phyloP scores from a whole-genome alignment of 2,113 vertebrate species.

The Spilogale gracilis region DNA sequence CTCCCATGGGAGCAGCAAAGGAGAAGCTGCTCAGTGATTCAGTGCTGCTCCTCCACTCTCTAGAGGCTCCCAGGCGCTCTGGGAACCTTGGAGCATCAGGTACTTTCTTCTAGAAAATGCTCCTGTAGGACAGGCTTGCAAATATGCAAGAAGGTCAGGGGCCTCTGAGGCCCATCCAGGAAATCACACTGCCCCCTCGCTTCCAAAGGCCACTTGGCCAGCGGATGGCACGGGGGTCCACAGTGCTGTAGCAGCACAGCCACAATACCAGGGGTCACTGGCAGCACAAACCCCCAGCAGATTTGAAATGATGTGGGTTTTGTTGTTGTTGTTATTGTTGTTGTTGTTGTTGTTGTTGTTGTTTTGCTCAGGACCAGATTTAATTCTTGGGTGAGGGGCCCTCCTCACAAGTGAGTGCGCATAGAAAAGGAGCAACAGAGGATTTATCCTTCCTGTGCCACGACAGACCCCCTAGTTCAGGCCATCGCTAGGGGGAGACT shows the following conservation, averaged over 20 bases:
- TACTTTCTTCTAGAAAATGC: not conserved
- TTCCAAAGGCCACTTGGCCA: not conserved
- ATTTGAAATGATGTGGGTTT: not conserved
- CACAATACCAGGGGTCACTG: not conserved
- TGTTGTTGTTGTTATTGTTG: no score
- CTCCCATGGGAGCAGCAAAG: not conserved
- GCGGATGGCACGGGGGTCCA: not conserved
- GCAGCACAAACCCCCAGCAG: not conserved
- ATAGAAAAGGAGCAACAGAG: not conserved
- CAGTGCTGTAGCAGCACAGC: not conserved
- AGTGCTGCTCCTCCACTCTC: not conserved
- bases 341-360: no score
- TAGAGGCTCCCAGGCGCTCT: not conserved
- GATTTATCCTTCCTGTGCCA: not conserved
- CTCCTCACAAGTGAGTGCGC: not conserved
- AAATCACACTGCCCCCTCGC: not conserved
- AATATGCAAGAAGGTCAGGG: not conserved
- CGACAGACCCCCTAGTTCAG: not conserved
- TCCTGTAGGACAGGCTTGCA: not conserved
- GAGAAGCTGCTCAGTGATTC: not conserved
- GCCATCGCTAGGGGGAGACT: not conserved
- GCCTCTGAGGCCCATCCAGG: not conserved
- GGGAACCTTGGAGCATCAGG: not conserved
- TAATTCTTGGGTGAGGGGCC: not conserved
- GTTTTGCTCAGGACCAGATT: not conserved